phyloP scores from a whole-genome alignment of 2,888 invertebrate genomes.

The Heliothis peltigera region DNA sequence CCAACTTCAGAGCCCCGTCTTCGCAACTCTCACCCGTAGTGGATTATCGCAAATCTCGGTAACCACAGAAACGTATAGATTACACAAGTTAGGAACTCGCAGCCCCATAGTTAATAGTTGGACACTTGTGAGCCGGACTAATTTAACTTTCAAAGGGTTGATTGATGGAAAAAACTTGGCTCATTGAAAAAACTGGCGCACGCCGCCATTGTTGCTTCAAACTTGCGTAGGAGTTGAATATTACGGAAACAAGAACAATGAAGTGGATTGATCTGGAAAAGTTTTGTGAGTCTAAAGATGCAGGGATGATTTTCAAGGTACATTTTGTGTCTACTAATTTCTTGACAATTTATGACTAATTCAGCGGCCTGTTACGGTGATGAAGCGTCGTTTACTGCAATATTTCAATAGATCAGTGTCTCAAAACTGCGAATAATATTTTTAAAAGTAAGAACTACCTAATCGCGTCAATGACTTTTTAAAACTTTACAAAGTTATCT shows the following conservation, averaged over 20 bases:
- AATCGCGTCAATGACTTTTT: not conserved
- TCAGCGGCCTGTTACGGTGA: no score
- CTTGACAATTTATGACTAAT: not conserved
- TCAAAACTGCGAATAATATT: not conserved
- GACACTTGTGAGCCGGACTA: conserved; percentile 56
- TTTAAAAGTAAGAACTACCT: not conserved
- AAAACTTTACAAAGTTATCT: not conserved
- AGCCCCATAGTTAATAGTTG: conserved; percentile 54
- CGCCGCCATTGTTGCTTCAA: conserved; percentile 39
- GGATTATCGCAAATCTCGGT: conserved; percentile 33
- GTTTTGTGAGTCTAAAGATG: not conserved
- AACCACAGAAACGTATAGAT: conserved; percentile 3
- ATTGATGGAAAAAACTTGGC: conserved; percentile 59
- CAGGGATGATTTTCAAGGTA: not conserved
- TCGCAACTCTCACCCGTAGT: not conserved
- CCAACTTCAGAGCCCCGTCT: not conserved
- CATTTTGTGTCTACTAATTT: not conserved
- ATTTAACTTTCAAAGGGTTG: conserved; percentile 64
- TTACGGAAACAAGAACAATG: conserved; percentile 40
- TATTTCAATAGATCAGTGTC: no score
- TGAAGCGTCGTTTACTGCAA: no score
- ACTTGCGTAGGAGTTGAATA: conserved; percentile 49
- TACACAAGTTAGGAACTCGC: not conserved
- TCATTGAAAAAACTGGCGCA: conserved; percentile 55
- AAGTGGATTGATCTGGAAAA: conserved; percentile 46